Conservation (phyloP, 2,113 vertebrate genomes). For the Steatornis caripensis region DNA sequence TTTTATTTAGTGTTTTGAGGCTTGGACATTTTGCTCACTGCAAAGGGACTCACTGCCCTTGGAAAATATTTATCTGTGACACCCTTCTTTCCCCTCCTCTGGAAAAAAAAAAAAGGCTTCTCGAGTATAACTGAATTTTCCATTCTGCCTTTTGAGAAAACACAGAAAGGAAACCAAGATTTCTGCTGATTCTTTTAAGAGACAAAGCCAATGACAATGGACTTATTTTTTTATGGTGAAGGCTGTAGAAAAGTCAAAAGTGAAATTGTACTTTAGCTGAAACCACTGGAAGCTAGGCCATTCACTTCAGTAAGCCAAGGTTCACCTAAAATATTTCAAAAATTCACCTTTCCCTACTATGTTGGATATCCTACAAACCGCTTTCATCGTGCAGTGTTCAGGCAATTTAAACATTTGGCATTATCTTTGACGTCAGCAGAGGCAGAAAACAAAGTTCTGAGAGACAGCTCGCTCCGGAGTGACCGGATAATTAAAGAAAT, state of each 20-base stretch:
- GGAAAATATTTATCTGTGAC: not conserved
- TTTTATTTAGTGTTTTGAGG: not conserved
- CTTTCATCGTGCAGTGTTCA: rapidly evolving
- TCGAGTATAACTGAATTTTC: not conserved
- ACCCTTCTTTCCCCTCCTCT: not conserved
- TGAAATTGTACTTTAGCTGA: not conserved
- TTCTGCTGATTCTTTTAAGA: not conserved
- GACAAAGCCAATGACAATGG: not conserved
- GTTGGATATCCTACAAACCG: not conserved
- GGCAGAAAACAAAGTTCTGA: not conserved
- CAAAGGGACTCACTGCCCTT: not conserved
- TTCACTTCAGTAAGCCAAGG: not conserved
- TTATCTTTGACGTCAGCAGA: not conserved
- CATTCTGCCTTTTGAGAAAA: not conserved
- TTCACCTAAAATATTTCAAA: not conserved
- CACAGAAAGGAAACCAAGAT: not conserved
- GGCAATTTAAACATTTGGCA: not conserved
- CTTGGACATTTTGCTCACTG: not conserved
- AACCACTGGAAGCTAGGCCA: not conserved
- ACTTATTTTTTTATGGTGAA: not conserved
- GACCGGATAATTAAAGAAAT: not conserved
- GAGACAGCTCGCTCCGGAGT: not conserved
- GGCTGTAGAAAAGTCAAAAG: not conserved
- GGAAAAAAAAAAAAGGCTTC: not conserved
- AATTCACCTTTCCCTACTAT: not conserved